Base-by-base conservation (phyloP, 2,113 vertebrate genomes). In the Hassar affinis region DNA sequence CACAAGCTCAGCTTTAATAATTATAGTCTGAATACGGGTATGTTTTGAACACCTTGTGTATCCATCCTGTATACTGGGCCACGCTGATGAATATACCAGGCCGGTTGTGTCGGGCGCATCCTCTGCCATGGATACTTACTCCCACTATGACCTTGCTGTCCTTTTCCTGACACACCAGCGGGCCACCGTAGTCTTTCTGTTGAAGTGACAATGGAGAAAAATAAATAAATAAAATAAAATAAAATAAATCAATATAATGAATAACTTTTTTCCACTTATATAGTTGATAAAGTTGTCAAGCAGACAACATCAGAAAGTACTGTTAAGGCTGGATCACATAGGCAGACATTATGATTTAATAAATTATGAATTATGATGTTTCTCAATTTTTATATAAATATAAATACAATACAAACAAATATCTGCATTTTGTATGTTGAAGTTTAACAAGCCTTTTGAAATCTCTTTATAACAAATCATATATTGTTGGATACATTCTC, bases 101-200 rank as follows among this genome's bases (percentile, higher is more conserved):
- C 51, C 97, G 96, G 87, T 96, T 97, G 85, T 93, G 94, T 61
- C 96, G 92, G 35, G 96, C 97, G 22, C 98, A 99, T 85, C 98
- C 97, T 25, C 97, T 93, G 77, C 97, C 97, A 38, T 97, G 97
- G 85, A 99, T 94, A 68, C 98, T 99, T 66, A 99, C 96, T 8
- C 98, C 98, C 52, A 96, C 93, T n/a, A 99, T 94, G 69, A 99
- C 95, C 90, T 93, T 96, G 90, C 95, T 94, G 51, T 95, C 95
- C 56, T 96, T 95, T n/a, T 98, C 97, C 87, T 96, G 96, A 88
- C 98, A 99, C 82, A 99, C 94, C 77, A 99, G 93, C 18, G 98
- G 97, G 61, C 98, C 98, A 6, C 98, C 98, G 12, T 99, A 99
- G 93, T 99, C 98, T 84, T 96, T 88, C 97, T 99, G 90, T 64